Conservation (phyloP, 2,797 vertebrate species). For the Crenuchus spilurus region DNA sequence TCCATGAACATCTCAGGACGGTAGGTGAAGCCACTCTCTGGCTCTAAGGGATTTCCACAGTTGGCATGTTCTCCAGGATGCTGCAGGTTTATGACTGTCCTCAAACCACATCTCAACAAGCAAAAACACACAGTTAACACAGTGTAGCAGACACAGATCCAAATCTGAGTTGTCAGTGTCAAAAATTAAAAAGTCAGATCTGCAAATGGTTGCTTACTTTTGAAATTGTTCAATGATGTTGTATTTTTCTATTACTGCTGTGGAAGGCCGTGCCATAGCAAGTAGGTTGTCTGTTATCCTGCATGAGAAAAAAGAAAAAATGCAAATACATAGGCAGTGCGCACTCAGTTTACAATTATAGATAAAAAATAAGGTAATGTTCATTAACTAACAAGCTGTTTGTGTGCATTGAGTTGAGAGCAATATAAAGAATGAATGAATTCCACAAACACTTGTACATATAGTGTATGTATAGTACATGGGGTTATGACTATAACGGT, state of each 20-base stretch:
- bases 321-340: no score
- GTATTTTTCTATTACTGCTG: slow-evolving; percentile 90
- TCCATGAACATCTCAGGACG: slow-evolving; percentile 94
- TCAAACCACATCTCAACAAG: slow-evolving; percentile 83
- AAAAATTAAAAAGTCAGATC: not conserved
- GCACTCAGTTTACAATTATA: no score
- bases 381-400: no score
- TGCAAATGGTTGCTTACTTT: slow-evolving; percentile 74
- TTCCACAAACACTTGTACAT: no score
- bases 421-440: no score
- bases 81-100: slow-evolving; percentile 95
- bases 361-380: no score
- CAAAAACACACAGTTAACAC: slow-evolving; percentile 22
- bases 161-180: not conserved
- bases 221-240: slow-evolving; percentile 89
- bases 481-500: no score
- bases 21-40: slow-evolving; percentile 94
- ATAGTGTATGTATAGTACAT: no score
- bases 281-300: slow-evolving; percentile 94
- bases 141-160: slow-evolving; percentile 22
- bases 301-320: not conserved
- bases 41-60: slow-evolving; percentile 92
- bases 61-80: slow-evolving; percentile 92
- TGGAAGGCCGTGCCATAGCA: slow-evolving; percentile 94
- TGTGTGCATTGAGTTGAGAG: no score